A percentile compares a stretch with the other conserved stretches of the same genome.
These are phyloP conservation scores for Drosophila lutescens DNA, from an alignment of 2,888 invertebrate species.

Conservation along the genomic window DNA sequence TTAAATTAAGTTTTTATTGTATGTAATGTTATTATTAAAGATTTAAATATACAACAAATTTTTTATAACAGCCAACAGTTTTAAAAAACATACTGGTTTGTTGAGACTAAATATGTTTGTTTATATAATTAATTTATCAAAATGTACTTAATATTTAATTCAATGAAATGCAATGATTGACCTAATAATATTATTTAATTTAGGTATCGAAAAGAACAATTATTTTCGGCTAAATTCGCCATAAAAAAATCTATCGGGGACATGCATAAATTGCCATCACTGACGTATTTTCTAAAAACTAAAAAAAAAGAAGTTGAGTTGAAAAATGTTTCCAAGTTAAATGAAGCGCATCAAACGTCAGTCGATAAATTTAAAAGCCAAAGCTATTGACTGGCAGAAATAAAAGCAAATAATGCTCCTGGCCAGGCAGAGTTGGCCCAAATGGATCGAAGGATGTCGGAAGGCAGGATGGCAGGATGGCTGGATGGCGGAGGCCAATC, in stretches of 20 bases:
- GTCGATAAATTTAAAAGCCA: constrained; percentile 81
- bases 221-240: too few species aligned
- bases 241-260: not conserved
- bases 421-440: constrained; percentile 31
- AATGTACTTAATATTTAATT: too few species aligned
- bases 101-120: too few species aligned
- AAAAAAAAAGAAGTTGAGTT: constrained; percentile 52
- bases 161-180: too few species aligned
- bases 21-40: too few species aligned
- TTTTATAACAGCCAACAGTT: too few species aligned
- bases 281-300: constrained; percentile 59
- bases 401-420: constrained; percentile 74
- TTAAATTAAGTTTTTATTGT: too few species aligned
- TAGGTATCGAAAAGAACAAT: too few species aligned
- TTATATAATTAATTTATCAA: too few species aligned
- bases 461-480: constrained; percentile 5
- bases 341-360: constrained; percentile 80
- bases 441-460: constrained; percentile 16
- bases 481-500: constrained; percentile 36
- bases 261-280: not conserved
- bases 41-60: too few species aligned
- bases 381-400: constrained; percentile 78
- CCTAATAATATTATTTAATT: too few species aligned
- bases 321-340: constrained; percentile 81
- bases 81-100: too few species aligned